Percentiles rank a stretch among this genome's conserved stretches.
phyloP scores from a whole-genome alignment of 1,140 invertebrate species.

The Mylabris phalerata region DNA sequence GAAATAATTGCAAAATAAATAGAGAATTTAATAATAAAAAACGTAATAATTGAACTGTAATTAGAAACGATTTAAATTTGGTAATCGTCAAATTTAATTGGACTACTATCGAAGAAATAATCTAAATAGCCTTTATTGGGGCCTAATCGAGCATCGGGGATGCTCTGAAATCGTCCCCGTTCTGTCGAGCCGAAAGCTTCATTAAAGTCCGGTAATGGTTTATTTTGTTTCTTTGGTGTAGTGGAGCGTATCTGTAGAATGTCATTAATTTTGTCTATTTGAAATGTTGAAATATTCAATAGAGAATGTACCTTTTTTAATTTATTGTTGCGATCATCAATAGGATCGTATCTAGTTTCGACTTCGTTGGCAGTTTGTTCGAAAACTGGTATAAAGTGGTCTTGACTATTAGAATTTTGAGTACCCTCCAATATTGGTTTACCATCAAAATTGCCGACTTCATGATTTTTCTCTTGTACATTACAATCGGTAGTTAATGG shows the following conservation, averaged over 20 bases:
- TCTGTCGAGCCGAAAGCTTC: conserved; percentile 58
- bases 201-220: conserved; percentile 53
- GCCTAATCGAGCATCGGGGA: conserved; percentile 31
- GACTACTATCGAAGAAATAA: conserved; percentile 27
- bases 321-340: not conserved
- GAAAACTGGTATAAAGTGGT: conserved; percentile 21
- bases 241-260: not conserved
- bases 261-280: not conserved
- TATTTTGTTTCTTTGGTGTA: conserved; percentile 14
- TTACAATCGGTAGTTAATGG: not conserved
- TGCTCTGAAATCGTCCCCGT: conserved; percentile 49
- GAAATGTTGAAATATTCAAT: not conserved
- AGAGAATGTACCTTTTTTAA: not conserved
- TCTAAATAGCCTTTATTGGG: conserved; percentile 33
- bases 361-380: conserved; percentile 20
- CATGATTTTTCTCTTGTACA: not conserved
- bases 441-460: not conserved
- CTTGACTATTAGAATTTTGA: not conserved
- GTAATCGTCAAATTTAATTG: conserved; percentile 35
- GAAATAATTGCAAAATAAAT: not conserved
- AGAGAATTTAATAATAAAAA: not conserved
- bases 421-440: not conserved
- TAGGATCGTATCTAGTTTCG: not conserved
- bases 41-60: not conserved
- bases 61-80: conserved; percentile 21